Evolutionary conservation across 2,113 vertebrate species (phyloP), one percentile per base, ranked within the genome.

Genomic region (Suricata suricatta): DNA sequence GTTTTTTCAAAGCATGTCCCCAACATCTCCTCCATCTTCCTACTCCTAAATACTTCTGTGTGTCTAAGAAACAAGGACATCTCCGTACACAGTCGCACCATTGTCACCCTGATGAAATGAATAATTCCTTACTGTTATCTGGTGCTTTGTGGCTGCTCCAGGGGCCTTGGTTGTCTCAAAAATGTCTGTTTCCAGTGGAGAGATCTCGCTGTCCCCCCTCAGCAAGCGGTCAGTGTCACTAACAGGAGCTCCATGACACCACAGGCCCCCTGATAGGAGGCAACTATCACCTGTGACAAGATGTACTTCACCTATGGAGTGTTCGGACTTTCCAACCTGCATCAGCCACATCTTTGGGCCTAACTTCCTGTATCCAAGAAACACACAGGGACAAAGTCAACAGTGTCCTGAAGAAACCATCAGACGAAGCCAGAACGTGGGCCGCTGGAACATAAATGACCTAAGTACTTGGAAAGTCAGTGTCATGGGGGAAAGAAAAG

Each of bases 261-360:
- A 19, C 0, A 6, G 69, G 29, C 21, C 88, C 29, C 29, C 68
- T 69, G 16, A 4, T 2, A n/a, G n/a, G n/a, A 9, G 14, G 8
- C 1, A 5, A 3, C 17, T 9, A 21, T 1, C 21, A 31, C 4
- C 1, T 57, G 19, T 21, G 54, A 57, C 54, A 16, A 21, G 54
- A 57, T 21, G 16, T 3, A 9, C 27, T 10, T 57, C 31, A 8
- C 35, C 79, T 16, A 1, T 3, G 63, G 23, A 38, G 25, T 27
- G 0, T 8, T n/a, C 41, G 1, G 8, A 35, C 44, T 31, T 64
- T 35, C 44, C 38, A 50, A 76, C 25, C 31, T 11, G 19, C n/a
- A 64, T 57, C 17, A 19, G 35, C 14, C 68, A 47, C 17, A 44
- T 33, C 57, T 35, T 66, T 57, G 31, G 47, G 31, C n/a, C 41